Conservation (phyloP, 2,797 vertebrate species). For the Emys orbicularis region DNA sequence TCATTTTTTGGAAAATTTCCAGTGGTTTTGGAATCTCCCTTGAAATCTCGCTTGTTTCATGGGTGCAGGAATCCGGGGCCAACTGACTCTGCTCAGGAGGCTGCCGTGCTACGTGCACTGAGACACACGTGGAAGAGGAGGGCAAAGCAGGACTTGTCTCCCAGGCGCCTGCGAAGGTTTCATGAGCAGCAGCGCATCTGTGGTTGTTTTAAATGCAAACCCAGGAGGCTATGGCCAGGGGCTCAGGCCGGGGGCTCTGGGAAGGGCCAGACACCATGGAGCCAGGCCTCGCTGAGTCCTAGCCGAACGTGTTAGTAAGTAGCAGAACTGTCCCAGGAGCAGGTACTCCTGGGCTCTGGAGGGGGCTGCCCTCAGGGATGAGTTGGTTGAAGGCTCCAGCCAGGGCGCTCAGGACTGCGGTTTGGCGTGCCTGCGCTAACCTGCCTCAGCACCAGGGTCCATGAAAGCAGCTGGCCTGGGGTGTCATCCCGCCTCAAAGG, state of each 20-base stretch:
- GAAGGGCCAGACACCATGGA: neutral
- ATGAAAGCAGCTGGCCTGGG: neutral
- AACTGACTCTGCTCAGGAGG: too few species aligned
- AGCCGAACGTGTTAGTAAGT: neutral
- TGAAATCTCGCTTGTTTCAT: too few species aligned
- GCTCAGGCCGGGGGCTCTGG: neutral
- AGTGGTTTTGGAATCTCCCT: too few species aligned
- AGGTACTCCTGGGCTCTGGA: too few species aligned
- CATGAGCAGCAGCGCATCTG: neutral
- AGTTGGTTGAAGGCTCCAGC: neutral
- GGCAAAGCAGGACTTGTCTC: neutral
- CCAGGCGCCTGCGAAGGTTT: neutral
- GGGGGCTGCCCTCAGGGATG: neutral
- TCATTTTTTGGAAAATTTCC: too few species aligned
- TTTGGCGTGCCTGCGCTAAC: neutral
- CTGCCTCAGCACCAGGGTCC: neutral
- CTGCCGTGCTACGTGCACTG: too few species aligned
- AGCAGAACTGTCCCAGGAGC: neutral
- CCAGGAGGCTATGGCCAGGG: neutral
- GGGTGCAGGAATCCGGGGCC: too few species aligned
- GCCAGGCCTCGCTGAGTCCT: neutral
- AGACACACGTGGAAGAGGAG: too few species aligned
- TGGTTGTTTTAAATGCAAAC: neutral
- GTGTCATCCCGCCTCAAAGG: neutral
- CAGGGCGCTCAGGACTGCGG: neutral